Conservation (phyloP, 2,888 invertebrate genomes). For the Mycogona germanica region DNA sequence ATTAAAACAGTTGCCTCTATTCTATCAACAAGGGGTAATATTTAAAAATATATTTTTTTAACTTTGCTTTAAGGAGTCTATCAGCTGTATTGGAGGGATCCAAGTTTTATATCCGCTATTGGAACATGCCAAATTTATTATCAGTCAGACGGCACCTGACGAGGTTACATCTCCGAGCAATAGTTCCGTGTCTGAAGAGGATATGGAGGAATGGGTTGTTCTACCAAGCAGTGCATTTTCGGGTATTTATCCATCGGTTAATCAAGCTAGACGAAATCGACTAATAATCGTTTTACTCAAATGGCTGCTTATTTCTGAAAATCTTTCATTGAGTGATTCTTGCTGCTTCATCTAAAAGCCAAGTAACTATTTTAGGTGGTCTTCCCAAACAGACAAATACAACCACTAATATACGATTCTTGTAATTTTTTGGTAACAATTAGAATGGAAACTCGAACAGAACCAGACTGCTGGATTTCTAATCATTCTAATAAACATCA, state of each 20-base stretch:
- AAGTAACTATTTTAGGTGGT: background rate
- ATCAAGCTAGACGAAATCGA: no score
- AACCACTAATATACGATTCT: no score
- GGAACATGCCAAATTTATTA: constrained; percentile 33
- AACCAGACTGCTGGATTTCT: constrained; percentile 46
- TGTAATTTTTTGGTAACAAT: constrained; percentile 2
- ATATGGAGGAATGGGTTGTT: constrained; percentile 43
- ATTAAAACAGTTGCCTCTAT: constrained; percentile 14
- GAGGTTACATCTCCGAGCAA: background rate
- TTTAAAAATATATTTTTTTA: background rate
- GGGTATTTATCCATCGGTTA: no score
- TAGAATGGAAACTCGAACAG: constrained; percentile 37
- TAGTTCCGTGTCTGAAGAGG: constrained; percentile 27
- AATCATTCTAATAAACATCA: constrained; percentile 43
- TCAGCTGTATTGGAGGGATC: constrained; percentile 49
- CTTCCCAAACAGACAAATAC: background rate
- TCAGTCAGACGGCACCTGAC: background rate
- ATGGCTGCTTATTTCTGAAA: no score
- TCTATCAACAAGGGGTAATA: no score
- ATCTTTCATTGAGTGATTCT: no score
- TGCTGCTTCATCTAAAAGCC: no score
- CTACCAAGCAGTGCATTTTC: constrained; percentile 39
- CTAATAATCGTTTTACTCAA: no score
- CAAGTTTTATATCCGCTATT: constrained; percentile 46
- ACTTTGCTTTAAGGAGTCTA: constrained; percentile 36